Evolutionary conservation across 2,113 vertebrate species (phyloP).

Genomic region (Phylloscopus whistleri): DNA sequence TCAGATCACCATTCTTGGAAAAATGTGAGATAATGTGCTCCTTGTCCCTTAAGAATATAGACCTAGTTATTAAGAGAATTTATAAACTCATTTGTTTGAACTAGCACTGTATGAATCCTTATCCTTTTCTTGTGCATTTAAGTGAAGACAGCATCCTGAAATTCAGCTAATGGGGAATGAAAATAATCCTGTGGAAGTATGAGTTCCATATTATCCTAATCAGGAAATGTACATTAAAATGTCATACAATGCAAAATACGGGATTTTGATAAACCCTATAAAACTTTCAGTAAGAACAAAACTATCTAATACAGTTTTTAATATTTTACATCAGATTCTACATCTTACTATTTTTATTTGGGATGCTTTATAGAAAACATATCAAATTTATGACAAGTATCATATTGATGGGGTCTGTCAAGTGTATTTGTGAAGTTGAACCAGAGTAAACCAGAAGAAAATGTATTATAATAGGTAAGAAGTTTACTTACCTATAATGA

Average conservation of each 20-base stretch:
- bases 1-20: not conserved
- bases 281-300: not conserved
- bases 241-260: fast-evolving
- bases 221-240: not conserved
- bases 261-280: not conserved
- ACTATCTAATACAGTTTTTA: not conserved
- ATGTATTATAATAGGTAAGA: not conserved
- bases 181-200: not conserved
- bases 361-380: not conserved
- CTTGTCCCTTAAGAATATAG: not conserved
- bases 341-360: not conserved
- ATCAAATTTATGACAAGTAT: not conserved
- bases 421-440: not conserved
- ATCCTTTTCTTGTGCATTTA: not conserved
- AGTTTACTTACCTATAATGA: not conserved
- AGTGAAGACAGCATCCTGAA: not conserved
- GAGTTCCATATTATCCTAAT: not conserved
- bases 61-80: not conserved
- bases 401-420: not conserved
- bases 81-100: not conserved
- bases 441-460: not conserved
- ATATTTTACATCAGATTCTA: not conserved
- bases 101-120: not conserved
- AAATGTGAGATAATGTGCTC: not conserved
- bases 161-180: not conserved